Percentiles rank a stretch among this genome's conserved stretches.
Evolutionary conservation across 2,797 vertebrate species (phyloP).

Genomic region (Benthosema pterotum): DNA sequence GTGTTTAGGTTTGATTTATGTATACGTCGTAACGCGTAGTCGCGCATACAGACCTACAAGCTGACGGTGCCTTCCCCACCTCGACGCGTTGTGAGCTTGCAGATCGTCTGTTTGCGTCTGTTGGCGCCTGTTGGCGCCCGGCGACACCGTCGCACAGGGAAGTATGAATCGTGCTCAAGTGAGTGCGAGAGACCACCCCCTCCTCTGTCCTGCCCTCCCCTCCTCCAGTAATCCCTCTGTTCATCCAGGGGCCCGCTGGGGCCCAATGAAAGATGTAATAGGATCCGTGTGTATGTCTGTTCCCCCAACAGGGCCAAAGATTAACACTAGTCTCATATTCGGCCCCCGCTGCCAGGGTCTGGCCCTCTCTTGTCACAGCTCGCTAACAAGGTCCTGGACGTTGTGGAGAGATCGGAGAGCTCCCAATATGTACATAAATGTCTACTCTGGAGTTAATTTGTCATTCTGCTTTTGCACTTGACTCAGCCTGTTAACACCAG

Average conservation of each 20-base stretch:
- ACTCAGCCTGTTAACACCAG: neutral
- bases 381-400: conserved; percentile 57
- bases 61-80: too few relatives aligned
- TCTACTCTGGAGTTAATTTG: conserved; percentile 3
- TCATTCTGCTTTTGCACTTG: neutral
- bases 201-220: conserved; percentile 6
- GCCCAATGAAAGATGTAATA: conserved; percentile 92
- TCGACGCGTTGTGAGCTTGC: too few relatives aligned
- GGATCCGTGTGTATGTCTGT: conserved; percentile 88
- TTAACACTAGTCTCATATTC: conserved; percentile 96
- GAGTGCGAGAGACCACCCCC: conserved; percentile 52
- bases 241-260: conserved; percentile 85
- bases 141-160: too few relatives aligned
- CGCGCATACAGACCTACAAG: too few relatives aligned
- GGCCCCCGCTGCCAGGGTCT: conserved; percentile 76
- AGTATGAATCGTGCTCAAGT: conserved; percentile 44
- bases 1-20: conserved; percentile 10
- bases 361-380: conserved; percentile 57
- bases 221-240: conserved; percentile 68
- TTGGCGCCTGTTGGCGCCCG: too few relatives aligned
- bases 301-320: conserved; percentile 89
- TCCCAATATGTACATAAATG: conserved; percentile 12
- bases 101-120: too few relatives aligned
- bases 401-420: conserved; percentile 33
- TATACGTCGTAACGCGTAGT: too few relatives aligned